phyloP scores from a whole-genome alignment of 1,140 invertebrate species.

The Drosophila ohnishii region DNA sequence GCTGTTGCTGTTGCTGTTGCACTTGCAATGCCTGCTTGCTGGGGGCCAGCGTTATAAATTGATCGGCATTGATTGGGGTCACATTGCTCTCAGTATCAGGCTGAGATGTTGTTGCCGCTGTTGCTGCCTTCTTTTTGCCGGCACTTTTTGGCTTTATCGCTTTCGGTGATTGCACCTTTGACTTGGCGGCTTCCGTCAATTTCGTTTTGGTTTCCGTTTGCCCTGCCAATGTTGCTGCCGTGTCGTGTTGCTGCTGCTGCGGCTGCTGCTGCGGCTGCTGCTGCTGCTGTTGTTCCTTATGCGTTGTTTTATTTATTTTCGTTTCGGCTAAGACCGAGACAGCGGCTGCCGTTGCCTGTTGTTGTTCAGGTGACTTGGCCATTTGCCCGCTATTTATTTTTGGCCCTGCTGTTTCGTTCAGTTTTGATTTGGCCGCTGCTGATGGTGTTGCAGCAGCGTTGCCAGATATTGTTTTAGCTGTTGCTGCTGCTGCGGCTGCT shows the following conservation, averaged over 20 bases:
- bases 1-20: slow-evolving; percentile 30
- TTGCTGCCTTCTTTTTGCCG: slow-evolving; percentile 60
- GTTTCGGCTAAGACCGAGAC: slow-evolving; percentile 26
- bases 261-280: slow-evolving; percentile 53
- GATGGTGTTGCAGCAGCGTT: slow-evolving; percentile 47
- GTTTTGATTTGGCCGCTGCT: slow-evolving; percentile 48
- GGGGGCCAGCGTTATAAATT: slow-evolving; percentile 79
- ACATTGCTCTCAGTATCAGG: slow-evolving; percentile 67
- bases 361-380: slow-evolving; percentile 83
- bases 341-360: slow-evolving; percentile 56
- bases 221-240: slow-evolving; percentile 49
- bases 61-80: slow-evolving; percentile 82
- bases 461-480: slow-evolving; percentile 44
- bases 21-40: slow-evolving; percentile 57
- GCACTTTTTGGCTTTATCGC: slow-evolving; percentile 61
- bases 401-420: slow-evolving; percentile 61
- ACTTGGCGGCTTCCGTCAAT: slow-evolving; percentile 70
- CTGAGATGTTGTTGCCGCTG: slow-evolving; percentile 1
- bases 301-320: slow-evolving; percentile 78
- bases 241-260: slow-evolving; percentile 39
- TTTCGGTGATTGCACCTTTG: slow-evolving; percentile 72
- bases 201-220: slow-evolving; percentile 77
- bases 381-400: slow-evolving; percentile 81
- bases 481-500: slow-evolving; percentile 16
- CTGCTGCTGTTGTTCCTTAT: slow-evolving; percentile 66